A percentile compares a stretch with the other conserved stretches of the same genome.
phyloP scores from a whole-genome alignment of 2,797 vertebrate species.

The Numenius phaeopus region DNA sequence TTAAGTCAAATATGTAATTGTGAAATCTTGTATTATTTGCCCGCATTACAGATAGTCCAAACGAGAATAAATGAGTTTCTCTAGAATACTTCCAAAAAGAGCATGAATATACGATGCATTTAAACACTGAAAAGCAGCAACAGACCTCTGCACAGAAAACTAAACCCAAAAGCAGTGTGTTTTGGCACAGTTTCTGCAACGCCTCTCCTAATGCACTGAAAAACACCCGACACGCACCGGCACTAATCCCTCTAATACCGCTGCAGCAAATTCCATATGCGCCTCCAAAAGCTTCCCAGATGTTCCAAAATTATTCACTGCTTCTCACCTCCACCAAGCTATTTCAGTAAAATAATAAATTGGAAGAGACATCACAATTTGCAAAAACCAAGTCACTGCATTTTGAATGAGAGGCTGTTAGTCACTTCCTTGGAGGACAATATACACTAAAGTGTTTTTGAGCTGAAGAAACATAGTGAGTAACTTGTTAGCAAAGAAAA shows the following conservation, averaged over 20 bases:
- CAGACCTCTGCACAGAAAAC: background rate
- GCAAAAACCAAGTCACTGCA: rapidly evolving
- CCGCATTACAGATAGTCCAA: background rate
- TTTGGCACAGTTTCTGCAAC: background rate
- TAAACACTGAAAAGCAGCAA: background rate
- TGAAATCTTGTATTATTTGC: background rate
- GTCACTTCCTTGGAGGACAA: constrained; percentile 13
- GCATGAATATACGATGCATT: background rate
- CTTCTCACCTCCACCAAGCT: background rate
- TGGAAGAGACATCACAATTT: background rate
- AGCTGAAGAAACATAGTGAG: background rate
- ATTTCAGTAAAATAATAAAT: background rate
- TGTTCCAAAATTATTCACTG: background rate
- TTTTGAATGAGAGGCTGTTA: background rate
- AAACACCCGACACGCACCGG: background rate
- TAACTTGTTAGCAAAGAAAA: background rate
- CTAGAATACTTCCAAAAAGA: background rate
- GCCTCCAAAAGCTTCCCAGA: background rate
- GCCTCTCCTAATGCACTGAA: background rate
- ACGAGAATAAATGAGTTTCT: background rate
- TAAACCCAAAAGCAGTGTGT: rapidly evolving
- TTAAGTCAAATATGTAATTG: background rate
- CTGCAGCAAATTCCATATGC: background rate
- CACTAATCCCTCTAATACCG: background rate
- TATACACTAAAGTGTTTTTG: background rate